These are phyloP conservation scores for Lysiphlebus fabarum DNA, from an alignment of 1,140 invertebrate genomes.

Conservation along the genomic window DNA sequence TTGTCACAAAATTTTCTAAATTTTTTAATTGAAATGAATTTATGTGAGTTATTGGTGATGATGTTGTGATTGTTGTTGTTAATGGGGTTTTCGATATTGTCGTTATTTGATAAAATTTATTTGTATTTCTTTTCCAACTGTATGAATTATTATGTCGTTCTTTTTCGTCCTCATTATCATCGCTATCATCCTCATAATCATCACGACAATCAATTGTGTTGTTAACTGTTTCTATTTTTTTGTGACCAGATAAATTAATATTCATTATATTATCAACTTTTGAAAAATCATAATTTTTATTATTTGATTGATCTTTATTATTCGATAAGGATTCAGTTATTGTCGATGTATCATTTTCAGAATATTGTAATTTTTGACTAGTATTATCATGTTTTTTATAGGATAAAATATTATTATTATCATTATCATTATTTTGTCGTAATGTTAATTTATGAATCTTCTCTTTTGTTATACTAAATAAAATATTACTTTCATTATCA, in stretches of 20 bases:
- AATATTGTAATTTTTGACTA: slow-evolving; percentile 50
- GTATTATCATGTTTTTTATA: slow-evolving; percentile 47
- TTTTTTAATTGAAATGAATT: slow-evolving; percentile 37
- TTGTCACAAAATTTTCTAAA: slow-evolving; percentile 19
- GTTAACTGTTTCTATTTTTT: slow-evolving; percentile 42
- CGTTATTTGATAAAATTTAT: slow-evolving; percentile 24
- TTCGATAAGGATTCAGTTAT: slow-evolving; percentile 66
- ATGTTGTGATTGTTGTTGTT: slow-evolving; percentile 25
- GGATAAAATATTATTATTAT: slow-evolving; percentile 35
- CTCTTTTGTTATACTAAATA: slow-evolving; percentile 26
- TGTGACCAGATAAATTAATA: slow-evolving; percentile 35
- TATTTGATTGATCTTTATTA: slow-evolving; percentile 53
- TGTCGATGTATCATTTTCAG: slow-evolving; percentile 69
- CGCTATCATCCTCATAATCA: slow-evolving; percentile 54
- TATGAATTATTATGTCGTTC: slow-evolving; percentile 46
- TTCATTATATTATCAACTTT: slow-evolving; percentile 50
- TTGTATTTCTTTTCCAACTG: slow-evolving; percentile 49
- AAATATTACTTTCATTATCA: slow-evolving; percentile 29
- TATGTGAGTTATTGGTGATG: slow-evolving; percentile 23
- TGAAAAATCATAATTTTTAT: slow-evolving; percentile 33
- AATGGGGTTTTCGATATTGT: not conserved
- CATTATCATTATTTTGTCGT: slow-evolving; percentile 40
- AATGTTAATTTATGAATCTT: slow-evolving; percentile 21
- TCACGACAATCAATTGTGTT: slow-evolving; percentile 48
- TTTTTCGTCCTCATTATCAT: slow-evolving; percentile 53